Percentiles rank a stretch among this genome's conserved stretches.
These are phyloP conservation scores for Ariolimax columbianus DNA, from an alignment of 2,888 invertebrate genomes.

Conservation along the genomic window DNA sequence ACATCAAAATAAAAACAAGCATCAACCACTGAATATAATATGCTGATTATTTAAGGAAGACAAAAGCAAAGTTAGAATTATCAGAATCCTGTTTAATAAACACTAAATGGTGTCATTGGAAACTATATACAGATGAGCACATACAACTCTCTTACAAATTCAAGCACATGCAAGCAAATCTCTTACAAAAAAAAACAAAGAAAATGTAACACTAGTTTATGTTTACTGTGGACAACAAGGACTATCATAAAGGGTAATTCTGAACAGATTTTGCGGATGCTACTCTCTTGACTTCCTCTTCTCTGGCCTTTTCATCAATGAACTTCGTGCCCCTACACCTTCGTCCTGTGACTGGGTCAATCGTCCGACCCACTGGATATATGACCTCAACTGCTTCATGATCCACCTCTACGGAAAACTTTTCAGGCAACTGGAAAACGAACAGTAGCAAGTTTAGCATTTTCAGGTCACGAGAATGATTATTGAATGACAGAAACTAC, in stretches of 20 bases:
- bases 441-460: slow-evolving; percentile 48
- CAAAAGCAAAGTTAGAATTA: no score
- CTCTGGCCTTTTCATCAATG: slow-evolving; percentile 62
- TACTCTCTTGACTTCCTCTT: slow-evolving; percentile 51
- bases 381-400: slow-evolving; percentile 65
- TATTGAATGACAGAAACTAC: no score
- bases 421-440: slow-evolving; percentile 60
- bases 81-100: no score
- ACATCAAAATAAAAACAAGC: no score
- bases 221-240: not conserved
- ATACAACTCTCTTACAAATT: no score
- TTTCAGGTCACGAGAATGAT: not conserved
- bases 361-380: slow-evolving; percentile 65
- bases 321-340: slow-evolving; percentile 68
- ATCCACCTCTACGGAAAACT: slow-evolving; percentile 56
- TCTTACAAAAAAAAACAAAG: no score
- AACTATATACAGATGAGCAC: no score
- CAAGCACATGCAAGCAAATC: no score
- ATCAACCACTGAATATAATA: no score
- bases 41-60: no score
- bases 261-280: slow-evolving; percentile 1
- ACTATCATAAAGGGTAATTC: slow-evolving; percentile 40
- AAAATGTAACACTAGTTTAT: not conserved
- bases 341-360: slow-evolving; percentile 73
- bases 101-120: no score